Base-by-base conservation (phyloP, 2,113 vertebrate genomes). In the Cephalopterus ornatus region DNA sequence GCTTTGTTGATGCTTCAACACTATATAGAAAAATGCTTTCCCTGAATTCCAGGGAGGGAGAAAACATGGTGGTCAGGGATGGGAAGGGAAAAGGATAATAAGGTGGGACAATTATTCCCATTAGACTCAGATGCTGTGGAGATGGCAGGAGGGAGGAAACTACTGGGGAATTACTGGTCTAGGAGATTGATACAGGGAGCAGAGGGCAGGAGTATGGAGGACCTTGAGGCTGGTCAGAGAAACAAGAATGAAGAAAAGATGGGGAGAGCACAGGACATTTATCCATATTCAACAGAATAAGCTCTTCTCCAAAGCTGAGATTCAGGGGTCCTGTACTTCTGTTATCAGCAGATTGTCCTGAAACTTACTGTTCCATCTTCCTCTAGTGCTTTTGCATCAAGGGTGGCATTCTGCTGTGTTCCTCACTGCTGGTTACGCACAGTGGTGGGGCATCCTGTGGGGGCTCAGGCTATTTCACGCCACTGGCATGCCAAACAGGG, bases 391-490 rank as follows among this genome's bases (percentile, higher is more conserved):
- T 49, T 37, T 58, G 41, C 28, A 50, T 24, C 75, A 11, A 24
- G 50, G 52, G 33, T 59, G 65, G 27, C 65, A 70, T 46, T 59
- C 41, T 88, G 21, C 53, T 58, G 18, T 12, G 8, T n/a, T 83
- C 63, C 28, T 77, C 42, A 7, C 52, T 2, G 2, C 37, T 32
- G 32, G n/a, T 23, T 56, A 23, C 28, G 26, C 66, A 14, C 70
- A 23, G 55, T 5, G 4, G 16, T 30, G 22, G 21, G 26, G 11
- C 11, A 1, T 65, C 35, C 8, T 2, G 0, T 18, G 11, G 35
- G 33, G 33, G 4, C 32, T 88, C 22, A 9, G 30, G 79, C 78
- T 75, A 59, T 37, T 58, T 49, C 26, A 2, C 9, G 23, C 15
- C 47, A 14, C 39, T 70, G 70, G 63, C 44, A 42, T 4, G 4